Evolutionary conservation across 2,113 vertebrate species (phyloP), one percentile per base, ranked within the genome.

Genomic region (Junco hyemalis): DNA sequence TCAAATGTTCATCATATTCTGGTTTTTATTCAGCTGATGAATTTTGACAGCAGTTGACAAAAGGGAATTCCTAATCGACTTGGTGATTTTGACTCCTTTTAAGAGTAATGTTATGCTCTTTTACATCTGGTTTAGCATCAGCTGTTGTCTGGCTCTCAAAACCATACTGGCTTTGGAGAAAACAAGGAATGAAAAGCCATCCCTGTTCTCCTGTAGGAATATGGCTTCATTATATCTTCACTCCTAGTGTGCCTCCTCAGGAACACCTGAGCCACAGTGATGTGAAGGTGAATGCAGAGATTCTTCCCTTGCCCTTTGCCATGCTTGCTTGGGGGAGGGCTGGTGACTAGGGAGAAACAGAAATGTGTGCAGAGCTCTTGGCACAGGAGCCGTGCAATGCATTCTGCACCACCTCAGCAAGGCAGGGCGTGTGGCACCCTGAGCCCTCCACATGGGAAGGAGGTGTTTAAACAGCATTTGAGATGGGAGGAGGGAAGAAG

Each of bases 371-470:
- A 78, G 51, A 73, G 48, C 68, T 88, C 31, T 88, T 96, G 94
- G 83, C 73, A n/a, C 18, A 53, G 48, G 57, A 88, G 19, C 79
- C 35, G 24, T 63, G 64, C 36, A 63, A n/a, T 68, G 42, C 17
- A 5, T 6, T 29, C 33, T 57, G 40, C 5, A 26, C 22, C 8
- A 7, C 44, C 77, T 92, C 66, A 90, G 79, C 91, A 95, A 22
- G 21, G 91, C 91, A 87, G 89, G 89, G 81, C 92, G 85, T 35
- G 94, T 91, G 86, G 90, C 72, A 78, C 48, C 24, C 51, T 25
- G 76, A 94, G 70, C 72, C 85, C 68, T 93, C 36, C 17, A 74
- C 42, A 90, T 83, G 88, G 88, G 76, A 96, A 93, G 92, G 95
- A 93, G 93, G 92, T 95, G 90, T 96, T 83, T 77, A 60, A 68